A percentile compares a stretch with the other conserved stretches of the same genome.
Evolutionary conservation across 1,140 invertebrate species (phyloP).

Genomic region (Aporrectodea caliginosa): DNA sequence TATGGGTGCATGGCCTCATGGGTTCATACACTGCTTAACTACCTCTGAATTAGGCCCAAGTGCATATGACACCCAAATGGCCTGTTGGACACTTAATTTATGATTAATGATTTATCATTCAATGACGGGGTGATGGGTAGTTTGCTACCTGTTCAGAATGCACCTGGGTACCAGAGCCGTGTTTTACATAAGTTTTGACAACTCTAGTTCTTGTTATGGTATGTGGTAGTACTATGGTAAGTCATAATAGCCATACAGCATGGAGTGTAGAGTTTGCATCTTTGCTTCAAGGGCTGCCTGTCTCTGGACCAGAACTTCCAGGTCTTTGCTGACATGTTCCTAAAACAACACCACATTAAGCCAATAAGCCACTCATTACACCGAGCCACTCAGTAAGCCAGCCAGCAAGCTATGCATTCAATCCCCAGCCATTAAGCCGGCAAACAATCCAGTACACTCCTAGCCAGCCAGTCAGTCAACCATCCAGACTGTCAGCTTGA

Average conservation of each 20-base stretch:
- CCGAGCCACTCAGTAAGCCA: not conserved
- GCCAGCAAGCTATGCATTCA: slow-evolving; percentile 14
- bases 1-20: no score
- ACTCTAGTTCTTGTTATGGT: no score
- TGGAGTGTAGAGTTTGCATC: slow-evolving; percentile 62
- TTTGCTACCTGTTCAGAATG: not conserved
- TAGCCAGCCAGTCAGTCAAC: not conserved
- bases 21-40: no score
- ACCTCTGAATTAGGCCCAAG: no score
- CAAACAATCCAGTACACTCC: not conserved
- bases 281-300: slow-evolving; percentile 66
- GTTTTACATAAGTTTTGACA: not conserved
- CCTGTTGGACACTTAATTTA: not conserved
- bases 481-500: not conserved
- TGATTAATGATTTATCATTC: not conserved
- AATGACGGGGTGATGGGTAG: not conserved
- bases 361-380: slow-evolving; percentile 4
- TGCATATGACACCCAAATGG: no score
- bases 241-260: no score
- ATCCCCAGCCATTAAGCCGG: not conserved
- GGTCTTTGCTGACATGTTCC: slow-evolving; percentile 61
- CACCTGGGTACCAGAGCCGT: not conserved
- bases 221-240: no score
- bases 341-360: slow-evolving; percentile 43
- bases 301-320: slow-evolving; percentile 62